A percentile compares a stretch with the other conserved stretches of the same genome.
These are phyloP conservation scores for Loxodonta africana DNA, from an alignment of 2,113 vertebrate species.

Conservation along the genomic window DNA sequence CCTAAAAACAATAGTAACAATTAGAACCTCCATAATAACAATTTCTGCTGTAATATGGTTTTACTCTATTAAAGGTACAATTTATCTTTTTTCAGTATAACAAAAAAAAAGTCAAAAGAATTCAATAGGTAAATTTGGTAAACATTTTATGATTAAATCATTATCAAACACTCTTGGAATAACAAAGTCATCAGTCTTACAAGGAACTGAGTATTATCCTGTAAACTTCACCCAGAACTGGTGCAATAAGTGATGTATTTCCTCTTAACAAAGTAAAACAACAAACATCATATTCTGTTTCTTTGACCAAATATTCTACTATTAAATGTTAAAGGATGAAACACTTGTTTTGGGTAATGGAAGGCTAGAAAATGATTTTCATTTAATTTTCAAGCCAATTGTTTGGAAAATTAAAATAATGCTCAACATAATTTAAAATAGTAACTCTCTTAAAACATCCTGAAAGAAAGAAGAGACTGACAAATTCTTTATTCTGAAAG, in stretches of 20 bases:
- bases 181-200: neutral
- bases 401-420: constrained; percentile 40
- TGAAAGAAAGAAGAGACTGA: neutral
- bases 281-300: neutral
- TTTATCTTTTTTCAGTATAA: neutral
- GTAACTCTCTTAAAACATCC: neutral
- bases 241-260: constrained; percentile 18
- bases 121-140: neutral
- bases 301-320: constrained; percentile 16
- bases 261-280: constrained; percentile 46
- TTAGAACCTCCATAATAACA: neutral
- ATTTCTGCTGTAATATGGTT: neutral
- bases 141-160: neutral
- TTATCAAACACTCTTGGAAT: neutral
- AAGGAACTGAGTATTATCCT: neutral
- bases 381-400: neutral
- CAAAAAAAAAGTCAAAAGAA: neutral
- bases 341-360: neutral
- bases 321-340: constrained; percentile 20
- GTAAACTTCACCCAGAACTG: constrained; percentile 7
- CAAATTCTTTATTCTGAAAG: neutral
- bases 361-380: neutral
- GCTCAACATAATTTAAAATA: neutral
- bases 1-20: neutral
- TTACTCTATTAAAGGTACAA: neutral